Conservation (phyloP, 2,797 vertebrate species). For the Poeciliopsis paucimaculata region DNA sequence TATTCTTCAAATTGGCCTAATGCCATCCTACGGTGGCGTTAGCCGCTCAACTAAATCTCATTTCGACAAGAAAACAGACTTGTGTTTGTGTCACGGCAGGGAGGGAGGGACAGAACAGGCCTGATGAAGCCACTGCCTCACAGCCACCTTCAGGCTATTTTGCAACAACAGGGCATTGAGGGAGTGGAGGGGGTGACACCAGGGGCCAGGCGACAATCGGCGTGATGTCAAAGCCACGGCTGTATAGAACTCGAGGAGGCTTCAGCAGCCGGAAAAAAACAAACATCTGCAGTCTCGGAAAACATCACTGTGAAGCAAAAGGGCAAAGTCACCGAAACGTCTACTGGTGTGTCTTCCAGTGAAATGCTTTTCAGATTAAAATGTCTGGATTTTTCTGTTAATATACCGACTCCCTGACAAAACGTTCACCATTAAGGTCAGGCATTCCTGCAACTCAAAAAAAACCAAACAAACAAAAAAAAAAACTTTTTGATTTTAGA, state of each 20-base stretch:
- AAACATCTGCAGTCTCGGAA: constrained; percentile 25
- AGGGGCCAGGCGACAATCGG: constrained; percentile 16
- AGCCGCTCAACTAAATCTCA: constrained; percentile 46
- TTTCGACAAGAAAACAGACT: constrained; percentile 37
- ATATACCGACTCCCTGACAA: too few relatives aligned
- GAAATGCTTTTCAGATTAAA: background rate
- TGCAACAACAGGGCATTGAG: constrained; percentile 65
- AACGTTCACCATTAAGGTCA: background rate
- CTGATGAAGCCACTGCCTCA: constrained; percentile 43
- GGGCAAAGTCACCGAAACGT: constrained; percentile 6
- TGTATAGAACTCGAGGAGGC: background rate
- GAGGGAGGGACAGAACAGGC: constrained; percentile 14
- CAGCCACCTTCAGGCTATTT: constrained; percentile 58
- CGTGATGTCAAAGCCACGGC: constrained; percentile 45
- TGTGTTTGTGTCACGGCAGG: constrained; percentile 35
- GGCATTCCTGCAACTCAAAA: background rate
- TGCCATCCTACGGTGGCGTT: constrained; percentile 12
- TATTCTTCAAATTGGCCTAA: constrained; percentile 25
- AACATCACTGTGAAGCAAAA: constrained; percentile 13
- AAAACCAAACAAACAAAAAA: too few relatives aligned
- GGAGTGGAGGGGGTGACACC: constrained; percentile 33
- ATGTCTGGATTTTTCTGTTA: background rate
- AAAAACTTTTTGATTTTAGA: background rate
- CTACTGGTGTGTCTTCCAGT: background rate
- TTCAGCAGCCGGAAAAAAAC: constrained; percentile 28